Percentiles rank a stretch among this genome's conserved stretches.
These are phyloP conservation scores for Cephus spinipes DNA, from an alignment of 2,888 invertebrate species.

Conservation along the genomic window DNA sequence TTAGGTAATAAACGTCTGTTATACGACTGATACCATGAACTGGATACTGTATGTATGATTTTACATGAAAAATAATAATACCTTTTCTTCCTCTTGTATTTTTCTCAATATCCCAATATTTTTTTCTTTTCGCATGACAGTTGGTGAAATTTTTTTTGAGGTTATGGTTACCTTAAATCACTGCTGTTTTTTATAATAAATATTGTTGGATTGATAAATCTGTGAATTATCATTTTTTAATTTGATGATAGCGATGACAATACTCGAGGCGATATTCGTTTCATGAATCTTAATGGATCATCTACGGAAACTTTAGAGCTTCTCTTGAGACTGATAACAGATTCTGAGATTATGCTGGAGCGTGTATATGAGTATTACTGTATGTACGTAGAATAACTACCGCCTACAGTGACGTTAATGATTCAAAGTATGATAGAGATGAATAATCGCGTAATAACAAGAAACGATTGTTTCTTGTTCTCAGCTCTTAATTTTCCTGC, in stretches of 20 bases:
- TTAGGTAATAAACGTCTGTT: too few relatives aligned
- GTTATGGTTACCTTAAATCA: too few relatives aligned
- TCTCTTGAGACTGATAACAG: not conserved
- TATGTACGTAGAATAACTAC: not conserved
- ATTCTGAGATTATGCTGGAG: not conserved
- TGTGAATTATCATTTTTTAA: not conserved
- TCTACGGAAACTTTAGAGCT: not conserved
- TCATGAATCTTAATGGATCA: not conserved
- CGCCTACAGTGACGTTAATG: conserved; percentile 43
- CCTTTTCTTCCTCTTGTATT: too few relatives aligned
- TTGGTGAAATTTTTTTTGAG: too few relatives aligned
- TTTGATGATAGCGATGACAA: not conserved
- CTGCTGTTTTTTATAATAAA: too few relatives aligned
- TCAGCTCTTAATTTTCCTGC: conserved; percentile 56
- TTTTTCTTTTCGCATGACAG: not conserved
- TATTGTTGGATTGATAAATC: too few relatives aligned
- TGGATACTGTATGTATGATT: too few relatives aligned
- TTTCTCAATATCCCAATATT: too few relatives aligned
- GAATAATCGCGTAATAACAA: conserved; percentile 50
- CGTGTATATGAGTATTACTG: not conserved
- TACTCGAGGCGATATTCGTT: not conserved
- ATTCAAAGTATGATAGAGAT: conserved; percentile 42
- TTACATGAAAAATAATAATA: too few relatives aligned
- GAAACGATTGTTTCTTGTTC: conserved; percentile 41
- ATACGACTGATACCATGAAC: too few relatives aligned